These are phyloP conservation scores for Rhagium mordax DNA, from an alignment of 2,888 invertebrate genomes.

Conservation along the genomic window DNA sequence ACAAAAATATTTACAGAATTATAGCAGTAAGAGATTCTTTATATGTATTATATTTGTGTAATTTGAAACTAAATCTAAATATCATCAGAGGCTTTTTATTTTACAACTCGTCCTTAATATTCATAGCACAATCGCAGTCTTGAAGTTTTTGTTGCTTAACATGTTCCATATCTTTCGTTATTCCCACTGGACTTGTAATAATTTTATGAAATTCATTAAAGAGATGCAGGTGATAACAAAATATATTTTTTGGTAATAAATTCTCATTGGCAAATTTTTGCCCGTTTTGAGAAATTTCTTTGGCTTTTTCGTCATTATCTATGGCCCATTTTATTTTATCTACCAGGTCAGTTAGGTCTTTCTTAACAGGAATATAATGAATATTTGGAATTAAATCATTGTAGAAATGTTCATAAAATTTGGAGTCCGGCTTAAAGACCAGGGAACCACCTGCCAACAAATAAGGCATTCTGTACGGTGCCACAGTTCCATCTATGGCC, in stretches of 20 bases:
- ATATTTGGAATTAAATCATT: slow-evolving; percentile 79
- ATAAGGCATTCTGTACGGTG: slow-evolving; percentile 95
- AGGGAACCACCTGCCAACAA: slow-evolving; percentile 90
- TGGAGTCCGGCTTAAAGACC: slow-evolving; percentile 93
- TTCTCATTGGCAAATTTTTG: slow-evolving; percentile 82
- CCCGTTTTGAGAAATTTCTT: slow-evolving; percentile 78
- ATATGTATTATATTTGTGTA: neutral
- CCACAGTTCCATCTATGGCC: slow-evolving; percentile 96
- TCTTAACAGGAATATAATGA: slow-evolving; percentile 89
- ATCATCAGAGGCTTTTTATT: neutral
- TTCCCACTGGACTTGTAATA: slow-evolving; percentile 73
- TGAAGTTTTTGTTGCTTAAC: slow-evolving; percentile 71
- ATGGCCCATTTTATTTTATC: slow-evolving; percentile 86
- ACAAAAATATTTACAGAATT: neutral
- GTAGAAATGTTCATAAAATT: slow-evolving; percentile 97
- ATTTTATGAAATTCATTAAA: slow-evolving; percentile 85
- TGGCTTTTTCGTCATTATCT: slow-evolving; percentile 79
- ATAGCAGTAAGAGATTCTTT: slow-evolving; percentile 1
- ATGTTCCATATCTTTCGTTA: slow-evolving; percentile 78
- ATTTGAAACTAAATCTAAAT: neutral
- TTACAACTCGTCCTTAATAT: slow-evolving; percentile 70
- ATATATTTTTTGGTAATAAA: slow-evolving; percentile 86
- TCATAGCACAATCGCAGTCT: slow-evolving; percentile 64
- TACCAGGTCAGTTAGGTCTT: slow-evolving; percentile 86
- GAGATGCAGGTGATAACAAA: slow-evolving; percentile 88